Base-by-base conservation (phyloP, 2,888 invertebrate species). In the Amitus sp. region DNA sequence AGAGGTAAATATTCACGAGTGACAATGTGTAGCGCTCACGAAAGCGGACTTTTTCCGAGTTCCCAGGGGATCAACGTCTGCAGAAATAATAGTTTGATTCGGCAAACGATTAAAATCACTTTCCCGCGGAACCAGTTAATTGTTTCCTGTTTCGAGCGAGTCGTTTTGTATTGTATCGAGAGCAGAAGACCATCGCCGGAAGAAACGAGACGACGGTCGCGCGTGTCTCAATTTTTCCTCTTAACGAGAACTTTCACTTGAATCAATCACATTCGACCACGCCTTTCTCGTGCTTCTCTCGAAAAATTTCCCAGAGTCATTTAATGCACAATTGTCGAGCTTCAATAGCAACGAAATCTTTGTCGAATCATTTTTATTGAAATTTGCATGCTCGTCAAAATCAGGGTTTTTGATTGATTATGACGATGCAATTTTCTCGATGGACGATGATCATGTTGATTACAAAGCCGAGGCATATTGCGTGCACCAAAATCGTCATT, bases 231-330 rank as follows among this genome's bases (percentile, higher is more conserved):
- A 45, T 52, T 19, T 47, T 42, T 12, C 37, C 30, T n/a, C 30
- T 18, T 30, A 45, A 50, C 48, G 46, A 54, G 47, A 30, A 75
- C 78, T 79, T 79, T 79, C 78, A 74, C 78, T 67, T 42, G 46
- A 58, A 42, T 48, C 30, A 27, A 43, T 30, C 39, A 40, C 50
- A 27, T 12, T 33, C 33, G 15, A 55, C 43, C 43, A 43, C 20
- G 34, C 47, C 53, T 55, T 43, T 55, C 33, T 55, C 37, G 30
- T 17, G 23, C 34, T 33, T 33, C 19, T 23, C 23, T 23, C 23
- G 4, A 23, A 23, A 23, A 23, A 23, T 7, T 23, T 23, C 7
- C 7, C 4, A 3, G 23, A 23, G 4, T 23, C 4, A 23, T 23
- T 23, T 3, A 23, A 23, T 23, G 23, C 23, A 5, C 23, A 23